Evolutionary conservation across 2,797 vertebrate species (phyloP).

Genomic region (Carduelis carduelis): DNA sequence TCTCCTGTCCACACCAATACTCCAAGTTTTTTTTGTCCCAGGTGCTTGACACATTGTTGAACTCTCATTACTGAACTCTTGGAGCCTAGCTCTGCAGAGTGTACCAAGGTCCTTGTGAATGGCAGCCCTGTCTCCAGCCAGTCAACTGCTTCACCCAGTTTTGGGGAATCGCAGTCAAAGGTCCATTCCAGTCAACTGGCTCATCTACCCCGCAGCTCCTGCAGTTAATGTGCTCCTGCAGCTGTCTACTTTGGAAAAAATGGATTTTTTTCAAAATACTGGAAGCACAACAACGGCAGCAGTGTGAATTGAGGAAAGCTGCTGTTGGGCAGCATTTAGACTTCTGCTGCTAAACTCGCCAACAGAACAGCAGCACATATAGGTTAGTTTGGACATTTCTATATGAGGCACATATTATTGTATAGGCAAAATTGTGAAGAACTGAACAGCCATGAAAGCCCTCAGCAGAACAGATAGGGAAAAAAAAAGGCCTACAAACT

Average conservation of each 20-base stretch:
- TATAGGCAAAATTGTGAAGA: neutral
- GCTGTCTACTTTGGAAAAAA: neutral
- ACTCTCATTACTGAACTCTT: neutral
- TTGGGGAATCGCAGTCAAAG: neutral
- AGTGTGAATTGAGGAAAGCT: neutral
- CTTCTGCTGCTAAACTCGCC: neutral
- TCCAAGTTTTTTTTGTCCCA: neutral
- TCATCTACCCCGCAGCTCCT: neutral
- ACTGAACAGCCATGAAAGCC: neutral
- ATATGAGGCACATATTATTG: fast-evolving
- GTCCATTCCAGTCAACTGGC: neutral
- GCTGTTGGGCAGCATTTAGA: neutral
- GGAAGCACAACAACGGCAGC: neutral
- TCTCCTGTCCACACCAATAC: neutral
- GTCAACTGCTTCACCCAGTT: neutral
- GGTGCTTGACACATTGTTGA: neutral
- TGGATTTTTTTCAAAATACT: neutral
- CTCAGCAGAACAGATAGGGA: neutral
- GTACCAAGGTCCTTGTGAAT: neutral
- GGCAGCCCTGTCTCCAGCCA: neutral
- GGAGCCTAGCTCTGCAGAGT: neutral
- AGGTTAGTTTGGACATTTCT: neutral
- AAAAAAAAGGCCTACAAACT: neutral
- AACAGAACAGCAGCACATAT: fast-evolving
- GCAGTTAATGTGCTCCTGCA: neutral